Evolutionary conservation across 1,140 invertebrate species (phyloP), one percentile per base, ranked within the genome.

Genomic region (Ganaspis sp.): DNA sequence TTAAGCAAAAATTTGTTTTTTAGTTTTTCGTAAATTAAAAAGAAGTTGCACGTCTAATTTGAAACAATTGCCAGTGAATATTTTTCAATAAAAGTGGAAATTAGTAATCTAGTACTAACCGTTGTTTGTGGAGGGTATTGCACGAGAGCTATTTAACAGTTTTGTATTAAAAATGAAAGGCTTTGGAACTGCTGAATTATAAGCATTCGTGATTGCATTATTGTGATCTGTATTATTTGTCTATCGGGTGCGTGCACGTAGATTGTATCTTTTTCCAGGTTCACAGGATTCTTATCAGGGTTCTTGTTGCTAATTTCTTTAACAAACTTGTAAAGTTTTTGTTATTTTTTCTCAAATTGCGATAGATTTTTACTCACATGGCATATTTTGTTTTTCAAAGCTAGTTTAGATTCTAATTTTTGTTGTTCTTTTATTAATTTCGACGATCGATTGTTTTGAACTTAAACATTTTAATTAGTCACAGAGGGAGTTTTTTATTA

Each of bases 381-480:
- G 19, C 45, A n/a, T 17, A 73, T 34, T 19, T 12, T 49, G 45
- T 73, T 34, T n/a, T n/a, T 73, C 21, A 23, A n/a, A 19, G n/a
- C 9, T 73, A 1, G 45, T 17, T 17, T n/a, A 49, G 45, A 49
- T n/a, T n/a, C 54, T 8, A 73, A 21, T 54, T 73, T 73, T 54
- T 73, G 21, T 40, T 45, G 4, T 9, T 45, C 23, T 72, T 72
- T 5, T 23, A 15, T 49, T 26, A 34, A 64, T 15, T 64, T 64
- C 23, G 58, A 64, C 58, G 58, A 64, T 64, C 58, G 58, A 64
- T 26, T 49, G n/a, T 17, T 49, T 49, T 49, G 45, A 49, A 6
- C 29, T 34, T 34, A 49, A 17, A n/a, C 4, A 8, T 40, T 40
- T 40, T 40, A 6, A 40, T 40, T 1, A 40, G 11, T 40, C 8